Percentiles rank a stretch among this genome's conserved stretches.
Evolutionary conservation across 2,113 vertebrate species (phyloP).

Genomic region (Xenopus borealis): DNA sequence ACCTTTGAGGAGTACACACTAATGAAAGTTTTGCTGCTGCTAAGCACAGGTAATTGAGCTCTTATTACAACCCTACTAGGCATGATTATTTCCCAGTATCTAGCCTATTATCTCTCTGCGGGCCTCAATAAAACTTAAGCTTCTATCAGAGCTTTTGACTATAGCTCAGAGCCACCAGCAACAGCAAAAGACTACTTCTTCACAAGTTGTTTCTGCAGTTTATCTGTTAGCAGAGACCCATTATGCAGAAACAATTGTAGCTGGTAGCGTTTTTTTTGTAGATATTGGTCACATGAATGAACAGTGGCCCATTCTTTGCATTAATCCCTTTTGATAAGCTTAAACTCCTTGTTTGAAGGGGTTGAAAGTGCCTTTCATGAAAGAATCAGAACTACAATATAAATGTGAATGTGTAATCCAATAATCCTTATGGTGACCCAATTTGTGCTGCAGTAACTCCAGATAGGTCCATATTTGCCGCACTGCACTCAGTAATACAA

Average conservation of each 20-base stretch:
- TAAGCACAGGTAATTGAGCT: slow-evolving; percentile 83
- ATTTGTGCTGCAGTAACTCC: no score
- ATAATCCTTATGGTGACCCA: no score
- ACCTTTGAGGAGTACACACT: slow-evolving; percentile 94
- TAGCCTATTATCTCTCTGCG: background rate
- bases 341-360: background rate
- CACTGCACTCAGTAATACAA: no score
- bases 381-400: no score
- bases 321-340: background rate
- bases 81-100: background rate
- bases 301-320: background rate
- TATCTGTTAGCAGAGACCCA: no score
- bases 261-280: no score
- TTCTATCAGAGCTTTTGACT: background rate
- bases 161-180: background rate
- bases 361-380: no score
- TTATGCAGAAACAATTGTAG: no score
- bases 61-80: slow-evolving; percentile 4
- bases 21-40: slow-evolving; percentile 95
- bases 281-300: background rate
- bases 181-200: background rate
- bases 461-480: no score
- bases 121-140: background rate
- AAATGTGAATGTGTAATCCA: no score
- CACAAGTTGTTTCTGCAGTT: no score